Evolutionary conservation across 2,797 vertebrate species (phyloP), one percentile per base, ranked within the genome.

Genomic region (Sciurus carolinensis): DNA sequence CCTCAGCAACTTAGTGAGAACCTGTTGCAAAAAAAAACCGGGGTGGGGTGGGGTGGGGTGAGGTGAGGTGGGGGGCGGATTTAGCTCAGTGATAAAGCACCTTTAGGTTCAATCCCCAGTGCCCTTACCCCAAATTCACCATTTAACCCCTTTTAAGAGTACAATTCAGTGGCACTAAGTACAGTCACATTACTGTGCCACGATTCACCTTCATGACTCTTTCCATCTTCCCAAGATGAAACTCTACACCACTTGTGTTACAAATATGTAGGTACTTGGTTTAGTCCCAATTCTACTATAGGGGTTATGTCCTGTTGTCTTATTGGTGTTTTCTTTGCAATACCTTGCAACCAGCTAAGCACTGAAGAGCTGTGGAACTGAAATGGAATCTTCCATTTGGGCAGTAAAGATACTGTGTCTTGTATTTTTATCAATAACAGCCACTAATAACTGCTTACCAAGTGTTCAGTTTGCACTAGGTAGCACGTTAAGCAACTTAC

Each of bases 401-500:
- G 72, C 86, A 30, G 28, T n/a, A 39, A 72, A 42, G 20, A 59
- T 1, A n/a, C 12, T 6, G 26, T 0, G 24, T n/a, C 75, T 73
- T 69, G 52, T 20, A 4, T 1, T 42, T 22, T 54, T 1, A 12
- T 57, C 79, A 71, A 7, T 11, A 62, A 11, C 0, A 14, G 85
- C 36, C 3, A 22, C 10, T 3, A n/a, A 14, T 12, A 66, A 69
- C 30, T 24, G 42, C 28, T n/a, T 7, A 15, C 33, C 7, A 50
- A 20, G 85, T 1, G 73, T 26, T 66, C 20, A 0, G 39, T 69
- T 33, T 30, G 76, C 4, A 20, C 42, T 30, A 3, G 33, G 79
- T 4, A 28, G 59, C 24, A 14, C 0, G 30, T 0, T 3, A 1
- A 72, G 80, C n/a, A 52, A 5, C 64, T 83, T 7, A n/a, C 4